Conservation (phyloP, 2,797 vertebrate genomes). For the Podarcis siculus region DNA sequence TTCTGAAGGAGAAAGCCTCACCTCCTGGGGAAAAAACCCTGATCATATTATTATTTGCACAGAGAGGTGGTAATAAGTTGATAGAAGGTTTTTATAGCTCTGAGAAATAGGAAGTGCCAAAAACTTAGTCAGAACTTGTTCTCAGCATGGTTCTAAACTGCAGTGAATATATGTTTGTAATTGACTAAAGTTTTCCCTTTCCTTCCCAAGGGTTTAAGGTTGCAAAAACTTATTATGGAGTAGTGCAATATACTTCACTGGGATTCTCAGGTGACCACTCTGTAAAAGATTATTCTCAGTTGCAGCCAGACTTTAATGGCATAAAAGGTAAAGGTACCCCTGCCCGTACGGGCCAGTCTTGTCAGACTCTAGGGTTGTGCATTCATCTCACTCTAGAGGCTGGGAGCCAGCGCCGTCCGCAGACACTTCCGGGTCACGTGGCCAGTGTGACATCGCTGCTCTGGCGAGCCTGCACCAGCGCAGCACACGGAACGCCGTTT, state of each 20-base stretch:
- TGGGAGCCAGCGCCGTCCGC: too few relatives aligned
- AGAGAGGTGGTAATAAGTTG: neutral
- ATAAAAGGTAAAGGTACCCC: too few relatives aligned
- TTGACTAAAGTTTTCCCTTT: constrained; percentile 24
- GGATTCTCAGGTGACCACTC: neutral
- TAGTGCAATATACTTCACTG: neutral
- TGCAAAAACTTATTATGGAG: neutral
- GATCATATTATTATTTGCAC: too few relatives aligned
- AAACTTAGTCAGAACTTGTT: neutral
- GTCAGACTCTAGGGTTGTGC: too few relatives aligned
- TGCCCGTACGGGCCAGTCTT: too few relatives aligned
- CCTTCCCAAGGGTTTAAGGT: neutral
- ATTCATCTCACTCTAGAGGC: too few relatives aligned
- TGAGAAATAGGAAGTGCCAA: neutral
- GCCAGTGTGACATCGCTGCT: too few relatives aligned
- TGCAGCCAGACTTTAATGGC: neutral
- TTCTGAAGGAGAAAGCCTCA: neutral
- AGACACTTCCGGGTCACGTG: too few relatives aligned
- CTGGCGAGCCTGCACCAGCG: too few relatives aligned
- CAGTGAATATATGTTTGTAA: constrained; percentile 10
- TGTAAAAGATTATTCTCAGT: neutral
- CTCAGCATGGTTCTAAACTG: neutral
- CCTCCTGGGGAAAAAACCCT: neutral
- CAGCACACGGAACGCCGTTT: too few relatives aligned
- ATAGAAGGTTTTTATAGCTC: neutral